Conservation (phyloP, 2,113 vertebrate species). For the Cephalopterus ornatus region DNA sequence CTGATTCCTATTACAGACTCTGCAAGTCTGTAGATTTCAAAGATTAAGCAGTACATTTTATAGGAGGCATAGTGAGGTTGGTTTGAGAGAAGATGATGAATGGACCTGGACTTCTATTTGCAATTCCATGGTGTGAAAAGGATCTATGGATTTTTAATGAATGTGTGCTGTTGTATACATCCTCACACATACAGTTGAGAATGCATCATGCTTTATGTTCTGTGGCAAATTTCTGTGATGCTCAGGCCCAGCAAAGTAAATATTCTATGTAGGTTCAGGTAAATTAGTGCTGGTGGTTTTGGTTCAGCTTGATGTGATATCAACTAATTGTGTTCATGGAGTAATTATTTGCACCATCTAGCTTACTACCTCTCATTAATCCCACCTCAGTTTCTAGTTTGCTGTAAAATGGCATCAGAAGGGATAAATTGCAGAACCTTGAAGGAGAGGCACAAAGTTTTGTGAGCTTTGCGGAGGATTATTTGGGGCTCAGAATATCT, state of each 20-base stretch:
- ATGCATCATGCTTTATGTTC: neutral
- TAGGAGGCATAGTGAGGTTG: neutral
- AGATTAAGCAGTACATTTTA: neutral
- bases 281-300: neutral
- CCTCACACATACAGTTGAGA: rapidly evolving
- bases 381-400: neutral
- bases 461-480: neutral
- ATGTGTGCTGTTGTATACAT: neutral
- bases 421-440: neutral
- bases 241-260: neutral
- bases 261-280: neutral
- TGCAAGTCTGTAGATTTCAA: neutral
- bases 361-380: neutral
- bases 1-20: neutral
- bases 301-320: neutral
- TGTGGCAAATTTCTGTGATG: neutral
- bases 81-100: neutral
- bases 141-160: neutral
- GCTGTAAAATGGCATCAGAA: neutral
- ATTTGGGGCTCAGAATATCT: neutral
- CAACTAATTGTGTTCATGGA: neutral
- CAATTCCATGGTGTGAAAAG: neutral
- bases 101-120: neutral
- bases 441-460: neutral
- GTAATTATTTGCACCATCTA: neutral